phyloP scores from a whole-genome alignment of 2,888 invertebrate species.

The Leucophora obtusa region DNA sequence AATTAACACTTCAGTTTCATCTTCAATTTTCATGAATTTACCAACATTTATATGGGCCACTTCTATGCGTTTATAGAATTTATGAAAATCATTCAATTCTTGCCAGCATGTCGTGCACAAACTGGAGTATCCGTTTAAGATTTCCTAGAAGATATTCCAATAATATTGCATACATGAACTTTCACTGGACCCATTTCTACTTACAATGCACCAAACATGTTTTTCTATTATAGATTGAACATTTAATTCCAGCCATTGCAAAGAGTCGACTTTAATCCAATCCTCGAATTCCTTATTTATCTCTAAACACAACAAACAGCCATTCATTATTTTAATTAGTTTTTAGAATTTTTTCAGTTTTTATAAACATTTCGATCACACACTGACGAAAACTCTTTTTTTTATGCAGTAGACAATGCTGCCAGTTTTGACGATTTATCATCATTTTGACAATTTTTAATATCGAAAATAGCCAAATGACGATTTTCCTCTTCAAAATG shows the following conservation, averaged over 20 bases:
- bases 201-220: slow-evolving; percentile 49
- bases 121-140: background rate
- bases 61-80: slow-evolving; percentile 49
- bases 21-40: slow-evolving; percentile 25
- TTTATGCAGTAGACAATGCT: too few species aligned
- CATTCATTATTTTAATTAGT: slow-evolving; percentile 16
- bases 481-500: too few species aligned
- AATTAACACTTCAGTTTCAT: background rate
- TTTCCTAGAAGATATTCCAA: background rate
- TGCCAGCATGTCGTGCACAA: slow-evolving; percentile 48
- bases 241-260: slow-evolving; percentile 37
- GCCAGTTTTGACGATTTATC: too few species aligned
- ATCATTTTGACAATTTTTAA: too few species aligned
- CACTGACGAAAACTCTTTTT: too few species aligned
- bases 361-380: background rate
- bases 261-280: slow-evolving; percentile 21
- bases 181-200: background rate
- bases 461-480: too few species aligned
- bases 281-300: slow-evolving; percentile 38
- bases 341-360: background rate
- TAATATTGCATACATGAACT: background rate
- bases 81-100: slow-evolving; percentile 43
- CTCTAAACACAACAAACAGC: slow-evolving; percentile 50
- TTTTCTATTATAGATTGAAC: slow-evolving; percentile 28
- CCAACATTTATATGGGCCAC: slow-evolving; percentile 36